Conservation (phyloP, 2,888 invertebrate species). For the Enchytraeus crypticus region DNA sequence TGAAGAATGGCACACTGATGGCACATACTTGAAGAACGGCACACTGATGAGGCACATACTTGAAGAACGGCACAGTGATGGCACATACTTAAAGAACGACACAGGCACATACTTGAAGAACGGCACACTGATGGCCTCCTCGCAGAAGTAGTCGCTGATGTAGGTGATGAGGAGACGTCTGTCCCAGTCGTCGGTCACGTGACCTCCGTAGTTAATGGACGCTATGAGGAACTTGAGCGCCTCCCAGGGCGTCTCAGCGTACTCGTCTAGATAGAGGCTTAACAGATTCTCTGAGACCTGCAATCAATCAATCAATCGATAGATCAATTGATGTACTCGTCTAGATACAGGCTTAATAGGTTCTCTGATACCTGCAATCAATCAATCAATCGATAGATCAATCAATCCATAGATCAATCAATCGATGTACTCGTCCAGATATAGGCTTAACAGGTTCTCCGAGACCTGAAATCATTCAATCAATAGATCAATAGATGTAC, state of each 20-base stretch:
- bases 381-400: too few relatives aligned
- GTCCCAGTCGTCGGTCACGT: conserved; percentile 69
- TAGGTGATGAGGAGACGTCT: conserved; percentile 69
- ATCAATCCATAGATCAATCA: too few relatives aligned
- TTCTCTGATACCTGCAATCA: conserved; percentile 60
- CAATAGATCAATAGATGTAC: too few relatives aligned
- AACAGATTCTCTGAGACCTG: conserved; percentile 64
- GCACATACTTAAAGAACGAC: too few relatives aligned
- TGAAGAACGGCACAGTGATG: conserved; percentile 60
- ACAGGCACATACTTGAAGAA: conserved; percentile 65
- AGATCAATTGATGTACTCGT: too few relatives aligned
- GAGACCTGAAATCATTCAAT: conserved; percentile 53
- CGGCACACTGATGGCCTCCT: conserved; percentile 59
- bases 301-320: too few relatives aligned
- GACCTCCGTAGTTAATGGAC: conserved; percentile 80
- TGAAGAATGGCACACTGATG: too few relatives aligned
- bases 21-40: too few relatives aligned
- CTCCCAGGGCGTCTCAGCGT: conserved; percentile 81
- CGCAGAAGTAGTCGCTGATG: conserved; percentile 72
- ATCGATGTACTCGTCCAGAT: conserved; percentile 77
- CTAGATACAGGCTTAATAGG: conserved; percentile 68
- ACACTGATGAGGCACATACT: too few relatives aligned
- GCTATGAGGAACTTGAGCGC: conserved; percentile 78
- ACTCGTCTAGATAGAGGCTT: conserved; percentile 75
- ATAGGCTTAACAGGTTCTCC: conserved; percentile 71